Conservation (phyloP, 2,888 invertebrate species). For the Monopis laevigella region DNA sequence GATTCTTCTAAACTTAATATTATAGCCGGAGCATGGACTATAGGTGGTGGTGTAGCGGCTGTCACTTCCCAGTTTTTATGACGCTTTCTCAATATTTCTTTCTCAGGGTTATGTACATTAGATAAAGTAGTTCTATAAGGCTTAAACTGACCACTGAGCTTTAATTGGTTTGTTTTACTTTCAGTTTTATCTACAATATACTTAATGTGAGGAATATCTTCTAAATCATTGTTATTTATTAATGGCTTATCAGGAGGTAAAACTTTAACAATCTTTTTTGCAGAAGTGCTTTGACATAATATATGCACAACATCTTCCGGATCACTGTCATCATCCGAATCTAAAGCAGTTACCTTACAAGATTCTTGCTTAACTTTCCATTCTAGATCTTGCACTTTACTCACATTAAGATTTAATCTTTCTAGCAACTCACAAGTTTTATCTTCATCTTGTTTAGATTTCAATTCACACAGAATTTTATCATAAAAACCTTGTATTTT, state of each 20-base stretch:
- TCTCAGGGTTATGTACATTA: constrained; percentile 62
- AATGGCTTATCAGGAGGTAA: constrained; percentile 49
- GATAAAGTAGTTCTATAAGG: constrained; percentile 67
- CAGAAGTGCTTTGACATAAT: constrained; percentile 59
- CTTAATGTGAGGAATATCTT: constrained; percentile 55
- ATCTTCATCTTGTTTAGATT: constrained; percentile 56
- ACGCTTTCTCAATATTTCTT: constrained; percentile 57
- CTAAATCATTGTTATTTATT: constrained; percentile 61
- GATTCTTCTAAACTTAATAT: constrained; percentile 64
- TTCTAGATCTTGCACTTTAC: constrained; percentile 65
- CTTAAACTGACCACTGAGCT: constrained; percentile 50
- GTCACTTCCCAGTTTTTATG: constrained; percentile 70
- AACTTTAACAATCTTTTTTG: constrained; percentile 57
- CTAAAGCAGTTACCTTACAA: constrained; percentile 34
- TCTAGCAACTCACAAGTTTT: constrained; percentile 57
- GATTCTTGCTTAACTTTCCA: constrained; percentile 62
- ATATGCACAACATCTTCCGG: constrained; percentile 68
- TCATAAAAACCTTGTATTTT: constrained; percentile 59
- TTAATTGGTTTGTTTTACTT: constrained; percentile 33
- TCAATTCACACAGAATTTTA: constrained; percentile 55
- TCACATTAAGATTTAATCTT: constrained; percentile 52
- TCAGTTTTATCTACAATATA: constrained; percentile 64
- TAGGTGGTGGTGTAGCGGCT: constrained; percentile 70
- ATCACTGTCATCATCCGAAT: constrained; percentile 69
- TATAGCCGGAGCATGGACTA: constrained; percentile 62